Conservation (phyloP, 1,140 invertebrate species). For the Camponotus pennsylvanicus region DNA sequence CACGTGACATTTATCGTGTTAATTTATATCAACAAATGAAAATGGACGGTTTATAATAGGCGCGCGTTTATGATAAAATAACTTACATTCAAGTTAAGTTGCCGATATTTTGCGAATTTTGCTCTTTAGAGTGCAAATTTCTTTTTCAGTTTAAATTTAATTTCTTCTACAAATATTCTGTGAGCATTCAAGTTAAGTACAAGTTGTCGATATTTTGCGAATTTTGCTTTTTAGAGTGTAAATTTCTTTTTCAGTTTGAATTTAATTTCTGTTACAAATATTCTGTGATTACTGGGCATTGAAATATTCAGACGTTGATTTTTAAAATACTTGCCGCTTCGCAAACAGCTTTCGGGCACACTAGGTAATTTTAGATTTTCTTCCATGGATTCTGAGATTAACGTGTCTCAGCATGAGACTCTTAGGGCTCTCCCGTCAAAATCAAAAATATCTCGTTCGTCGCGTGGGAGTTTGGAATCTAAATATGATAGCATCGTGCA, state of each 20-base stretch:
- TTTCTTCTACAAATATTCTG: not conserved
- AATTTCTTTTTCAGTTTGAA: not conserved
- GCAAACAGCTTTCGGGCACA: not conserved
- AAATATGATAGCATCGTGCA: not conserved
- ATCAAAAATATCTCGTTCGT: slow-evolving; percentile 9
- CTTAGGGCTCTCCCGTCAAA: not conserved
- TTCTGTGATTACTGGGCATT: not conserved
- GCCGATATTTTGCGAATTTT: slow-evolving; percentile 1
- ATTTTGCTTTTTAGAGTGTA: not conserved
- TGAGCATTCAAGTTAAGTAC: not conserved
- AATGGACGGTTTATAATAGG: not conserved
- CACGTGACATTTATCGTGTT: slow-evolving; percentile 36
- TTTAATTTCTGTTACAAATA: not conserved
- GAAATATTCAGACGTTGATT: not conserved
- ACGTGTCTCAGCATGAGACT: not conserved
- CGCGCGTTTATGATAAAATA: slow-evolving; percentile 5
- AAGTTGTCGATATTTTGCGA: slow-evolving; percentile 1
- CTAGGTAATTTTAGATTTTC: slow-evolving; percentile 13
- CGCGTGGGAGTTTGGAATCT: not conserved
- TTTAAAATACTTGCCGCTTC: not conserved
- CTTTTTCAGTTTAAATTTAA: slow-evolving; percentile 1
- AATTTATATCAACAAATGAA: slow-evolving; percentile 36
- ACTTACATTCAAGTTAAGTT: not conserved
- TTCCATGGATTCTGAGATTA: not conserved
- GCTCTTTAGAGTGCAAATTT: not conserved